A percentile compares a stretch with the other conserved stretches of the same genome.
Evolutionary conservation across 2,797 vertebrate species (phyloP).

Genomic region (Zalophus californianus): DNA sequence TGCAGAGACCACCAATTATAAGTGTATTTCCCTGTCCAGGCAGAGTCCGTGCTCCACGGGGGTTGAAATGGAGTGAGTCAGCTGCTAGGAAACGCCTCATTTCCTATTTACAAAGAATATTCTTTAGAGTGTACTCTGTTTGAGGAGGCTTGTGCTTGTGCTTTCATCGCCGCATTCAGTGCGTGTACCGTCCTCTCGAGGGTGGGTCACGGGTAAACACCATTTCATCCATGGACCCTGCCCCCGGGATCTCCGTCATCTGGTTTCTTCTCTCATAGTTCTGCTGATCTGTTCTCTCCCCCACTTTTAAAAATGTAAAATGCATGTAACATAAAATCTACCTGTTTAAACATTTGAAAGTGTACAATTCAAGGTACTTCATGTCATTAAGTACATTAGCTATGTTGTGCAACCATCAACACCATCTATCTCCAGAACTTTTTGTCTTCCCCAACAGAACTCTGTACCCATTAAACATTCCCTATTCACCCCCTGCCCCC

Average conservation of each 20-base stretch:
- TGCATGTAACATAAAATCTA: not conserved
- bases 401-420: not conserved
- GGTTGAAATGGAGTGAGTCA: not conserved
- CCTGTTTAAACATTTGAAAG: not conserved
- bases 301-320: not conserved
- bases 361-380: not conserved
- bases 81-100: not conserved
- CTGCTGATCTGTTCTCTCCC: not conserved
- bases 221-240: not conserved
- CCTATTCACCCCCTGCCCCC: not conserved
- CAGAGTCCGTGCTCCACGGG: not conserved
- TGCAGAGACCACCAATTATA: not conserved
- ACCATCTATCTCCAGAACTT: not conserved
- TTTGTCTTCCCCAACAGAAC: not conserved
- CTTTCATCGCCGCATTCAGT: not conserved
- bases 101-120: not conserved
- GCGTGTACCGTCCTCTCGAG: not conserved
- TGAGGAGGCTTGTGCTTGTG: not conserved
- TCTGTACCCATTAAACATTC: not conserved
- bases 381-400: not conserved
- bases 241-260: not conserved
- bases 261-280: not conserved
- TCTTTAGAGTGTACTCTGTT: not conserved
- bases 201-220: rapidly evolving
- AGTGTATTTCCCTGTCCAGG: not conserved